Conservation (phyloP, 1,140 invertebrate species). For the Elysia chlorotica region DNA sequence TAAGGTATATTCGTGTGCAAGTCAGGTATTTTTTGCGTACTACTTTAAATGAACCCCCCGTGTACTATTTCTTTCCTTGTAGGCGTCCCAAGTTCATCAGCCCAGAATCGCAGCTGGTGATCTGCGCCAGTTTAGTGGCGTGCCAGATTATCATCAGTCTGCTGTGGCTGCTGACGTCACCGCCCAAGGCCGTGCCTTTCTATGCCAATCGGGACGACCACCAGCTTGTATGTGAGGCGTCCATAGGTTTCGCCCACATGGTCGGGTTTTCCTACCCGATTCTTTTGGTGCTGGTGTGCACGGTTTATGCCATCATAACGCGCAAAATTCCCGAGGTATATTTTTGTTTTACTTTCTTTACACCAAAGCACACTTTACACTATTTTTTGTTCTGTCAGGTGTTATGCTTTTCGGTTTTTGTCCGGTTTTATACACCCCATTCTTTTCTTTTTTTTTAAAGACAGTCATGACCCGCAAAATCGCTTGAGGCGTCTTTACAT, state of each 20-base stretch:
- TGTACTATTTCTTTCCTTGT: too few species aligned
- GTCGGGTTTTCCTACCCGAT: slow-evolving; percentile 79
- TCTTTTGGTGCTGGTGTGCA: slow-evolving; percentile 74
- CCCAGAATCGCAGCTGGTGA: slow-evolving; percentile 88
- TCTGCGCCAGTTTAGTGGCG: slow-evolving; percentile 78
- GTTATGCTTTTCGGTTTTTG: too few species aligned
- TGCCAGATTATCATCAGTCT: slow-evolving; percentile 54
- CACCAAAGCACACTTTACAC: too few species aligned
- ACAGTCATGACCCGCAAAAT: too few species aligned
- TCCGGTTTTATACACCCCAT: too few species aligned
- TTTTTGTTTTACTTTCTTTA: too few species aligned
- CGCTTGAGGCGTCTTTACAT: too few species aligned
- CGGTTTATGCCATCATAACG: slow-evolving; percentile 76
- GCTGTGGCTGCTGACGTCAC: slow-evolving; percentile 70
- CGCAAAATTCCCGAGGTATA: slow-evolving; percentile 92
- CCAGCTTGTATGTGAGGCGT: slow-evolving; percentile 68
- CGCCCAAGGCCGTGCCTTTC: slow-evolving; percentile 68
- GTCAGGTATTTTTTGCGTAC: too few species aligned
- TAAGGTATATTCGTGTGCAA: too few species aligned
- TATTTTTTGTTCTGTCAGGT: too few species aligned
- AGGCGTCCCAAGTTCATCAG: slow-evolving; percentile 90
- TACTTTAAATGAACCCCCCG: too few species aligned
- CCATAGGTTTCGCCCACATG: slow-evolving; percentile 72
- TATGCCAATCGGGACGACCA: slow-evolving; percentile 63
- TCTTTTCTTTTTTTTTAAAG: too few species aligned